Evolutionary conservation across 2,797 vertebrate genomes (phyloP).

Genomic region (Acipenser ruthenus): DNA sequence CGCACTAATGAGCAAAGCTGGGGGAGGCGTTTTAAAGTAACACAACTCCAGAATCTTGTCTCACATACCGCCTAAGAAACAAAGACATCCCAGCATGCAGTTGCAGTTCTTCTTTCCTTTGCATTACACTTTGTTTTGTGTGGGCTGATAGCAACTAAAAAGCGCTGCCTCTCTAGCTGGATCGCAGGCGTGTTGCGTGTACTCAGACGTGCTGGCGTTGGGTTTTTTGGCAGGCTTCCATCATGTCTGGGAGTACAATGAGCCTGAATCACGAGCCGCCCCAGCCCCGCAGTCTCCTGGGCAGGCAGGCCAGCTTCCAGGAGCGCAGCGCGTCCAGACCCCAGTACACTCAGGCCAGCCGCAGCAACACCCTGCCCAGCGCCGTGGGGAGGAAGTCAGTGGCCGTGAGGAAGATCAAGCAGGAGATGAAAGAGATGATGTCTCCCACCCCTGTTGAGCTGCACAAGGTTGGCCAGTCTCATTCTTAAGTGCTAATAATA

Average conservation of each 20-base stretch:
- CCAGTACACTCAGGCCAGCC: slow-evolving; percentile 74
- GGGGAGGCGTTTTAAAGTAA: background rate
- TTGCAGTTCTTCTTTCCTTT: slow-evolving; percentile 2
- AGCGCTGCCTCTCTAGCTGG: background rate
- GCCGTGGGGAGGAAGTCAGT: slow-evolving; percentile 85
- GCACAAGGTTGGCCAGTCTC: slow-evolving; percentile 73
- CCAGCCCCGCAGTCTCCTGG: slow-evolving; percentile 74
- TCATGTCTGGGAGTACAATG: slow-evolving; percentile 95
- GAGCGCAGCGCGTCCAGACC: slow-evolving; percentile 78
- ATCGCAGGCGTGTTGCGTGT: slow-evolving; percentile 1
- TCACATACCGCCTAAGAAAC: background rate
- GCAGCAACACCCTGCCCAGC: slow-evolving; percentile 90
- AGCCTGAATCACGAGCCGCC: slow-evolving; percentile 86
- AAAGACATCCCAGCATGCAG: background rate
- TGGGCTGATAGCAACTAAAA: background rate
- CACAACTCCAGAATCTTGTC: background rate
- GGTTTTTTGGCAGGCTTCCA: slow-evolving; percentile 73
- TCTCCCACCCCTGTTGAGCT: slow-evolving; percentile 93
- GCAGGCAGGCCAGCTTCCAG: slow-evolving; percentile 94
- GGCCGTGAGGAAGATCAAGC: slow-evolving; percentile 88
- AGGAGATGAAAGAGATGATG: slow-evolving; percentile 91
- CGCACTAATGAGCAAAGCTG: background rate
- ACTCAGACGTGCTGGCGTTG: background rate
- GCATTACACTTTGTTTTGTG: background rate
- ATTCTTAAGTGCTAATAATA: too few relatives aligned